phyloP scores from a whole-genome alignment of 2,888 invertebrate species.

The Athalia rosae region DNA sequence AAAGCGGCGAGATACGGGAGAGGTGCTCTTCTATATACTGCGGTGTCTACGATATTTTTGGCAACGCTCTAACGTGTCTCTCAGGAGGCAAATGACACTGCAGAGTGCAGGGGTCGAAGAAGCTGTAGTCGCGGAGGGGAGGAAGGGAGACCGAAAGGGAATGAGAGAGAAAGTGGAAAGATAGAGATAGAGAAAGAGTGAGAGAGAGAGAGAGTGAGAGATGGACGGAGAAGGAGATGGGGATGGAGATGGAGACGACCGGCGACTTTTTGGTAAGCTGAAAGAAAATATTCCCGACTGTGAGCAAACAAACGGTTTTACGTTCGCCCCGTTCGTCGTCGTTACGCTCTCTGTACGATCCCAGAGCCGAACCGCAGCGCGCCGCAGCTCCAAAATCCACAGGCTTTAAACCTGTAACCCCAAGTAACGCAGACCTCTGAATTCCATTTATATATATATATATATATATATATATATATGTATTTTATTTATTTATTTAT shows the following conservation, averaged over 20 bases:
- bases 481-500: background rate
- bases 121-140: slow-evolving; percentile 8
- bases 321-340: background rate
- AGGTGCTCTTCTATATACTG: slow-evolving; percentile 6
- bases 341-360: slow-evolving; percentile 24
- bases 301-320: slow-evolving; percentile 40
- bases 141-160: slow-evolving; percentile 20
- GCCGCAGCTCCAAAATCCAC: background rate
- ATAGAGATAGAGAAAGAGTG: background rate
- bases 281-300: slow-evolving; percentile 43
- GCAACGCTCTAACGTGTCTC: slow-evolving; percentile 28
- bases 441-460: background rate
- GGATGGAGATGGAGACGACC: slow-evolving; percentile 45
- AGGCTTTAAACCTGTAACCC: slow-evolving; percentile 43
- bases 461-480: slow-evolving; percentile 1
- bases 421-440: slow-evolving; percentile 41
- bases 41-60: slow-evolving; percentile 45
- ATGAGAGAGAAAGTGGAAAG: background rate
- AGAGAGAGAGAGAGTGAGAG: slow-evolving; percentile 31
- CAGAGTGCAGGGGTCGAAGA: background rate
- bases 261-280: slow-evolving; percentile 50
- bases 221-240: slow-evolving; percentile 21
- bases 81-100: background rate
- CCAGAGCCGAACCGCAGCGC: slow-evolving; percentile 13
- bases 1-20: background rate